These are phyloP conservation scores for Rhabdomys dilectus DNA, from an alignment of 2,113 vertebrate species.

Conservation along the genomic window DNA sequence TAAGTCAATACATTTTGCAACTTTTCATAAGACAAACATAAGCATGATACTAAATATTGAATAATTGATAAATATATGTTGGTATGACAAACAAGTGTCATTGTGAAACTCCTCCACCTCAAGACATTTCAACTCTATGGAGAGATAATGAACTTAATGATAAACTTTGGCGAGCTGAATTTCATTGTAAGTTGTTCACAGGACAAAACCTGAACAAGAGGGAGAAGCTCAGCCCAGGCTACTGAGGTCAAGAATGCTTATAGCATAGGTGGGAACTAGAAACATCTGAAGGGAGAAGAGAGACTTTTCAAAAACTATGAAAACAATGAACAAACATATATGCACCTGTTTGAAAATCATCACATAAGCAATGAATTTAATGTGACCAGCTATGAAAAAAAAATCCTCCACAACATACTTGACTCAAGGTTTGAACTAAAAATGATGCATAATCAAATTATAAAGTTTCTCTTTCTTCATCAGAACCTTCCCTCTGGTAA, in stretches of 20 bases:
- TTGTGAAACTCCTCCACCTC: neutral
- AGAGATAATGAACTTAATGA: neutral
- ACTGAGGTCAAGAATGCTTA: neutral
- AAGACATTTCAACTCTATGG: neutral
- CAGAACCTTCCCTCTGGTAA: neutral
- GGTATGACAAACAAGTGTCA: neutral
- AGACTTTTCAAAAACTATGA: neutral
- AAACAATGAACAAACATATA: neutral
- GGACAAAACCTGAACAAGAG: neutral
- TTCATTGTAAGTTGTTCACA: no score
- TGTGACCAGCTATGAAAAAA: neutral
- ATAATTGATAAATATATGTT: neutral
- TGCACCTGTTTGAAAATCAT: neutral
- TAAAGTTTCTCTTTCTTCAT: neutral
- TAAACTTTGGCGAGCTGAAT: neutral
- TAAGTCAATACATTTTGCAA: neutral
- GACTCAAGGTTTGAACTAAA: neutral
- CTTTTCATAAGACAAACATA: neutral
- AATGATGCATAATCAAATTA: neutral
- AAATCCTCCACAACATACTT: neutral
- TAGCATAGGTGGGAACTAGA: neutral
- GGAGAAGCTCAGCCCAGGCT: no score
- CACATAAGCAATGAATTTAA: neutral
- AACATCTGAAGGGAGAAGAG: neutral
- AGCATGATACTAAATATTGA: neutral